Conservation (phyloP, 2,113 vertebrate species). For the Manacus vitellinus region DNA sequence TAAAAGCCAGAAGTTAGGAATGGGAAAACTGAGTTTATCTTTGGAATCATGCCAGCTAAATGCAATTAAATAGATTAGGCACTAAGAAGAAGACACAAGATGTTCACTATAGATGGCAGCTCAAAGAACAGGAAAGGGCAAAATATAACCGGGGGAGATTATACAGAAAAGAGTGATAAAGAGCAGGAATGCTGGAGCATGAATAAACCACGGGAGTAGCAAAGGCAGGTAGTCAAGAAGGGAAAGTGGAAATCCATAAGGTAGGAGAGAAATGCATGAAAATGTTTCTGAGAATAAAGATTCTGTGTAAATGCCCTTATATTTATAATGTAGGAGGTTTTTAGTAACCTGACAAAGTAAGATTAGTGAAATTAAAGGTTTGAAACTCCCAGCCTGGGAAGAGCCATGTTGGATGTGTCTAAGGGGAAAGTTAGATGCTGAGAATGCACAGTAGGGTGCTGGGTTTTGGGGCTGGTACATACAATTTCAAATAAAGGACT, state of each 20-base stretch:
- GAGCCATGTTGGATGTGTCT: rapidly evolving
- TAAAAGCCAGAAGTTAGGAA: background rate
- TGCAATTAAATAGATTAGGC: slow-evolving; percentile 34
- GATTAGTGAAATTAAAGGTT: background rate
- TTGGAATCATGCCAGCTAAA: slow-evolving; percentile 10
- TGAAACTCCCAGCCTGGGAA: background rate
- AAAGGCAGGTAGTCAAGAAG: background rate
- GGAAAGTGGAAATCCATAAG: background rate
- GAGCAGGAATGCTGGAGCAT: background rate
- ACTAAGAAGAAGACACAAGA: background rate
- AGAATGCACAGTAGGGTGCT: background rate
- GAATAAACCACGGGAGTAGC: background rate
- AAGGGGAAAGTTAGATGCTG: background rate
- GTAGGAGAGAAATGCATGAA: background rate
- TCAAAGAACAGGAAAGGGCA: slow-evolving; percentile 18
- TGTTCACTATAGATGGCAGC: background rate
- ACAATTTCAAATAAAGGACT: background rate
- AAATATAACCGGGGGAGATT: background rate
- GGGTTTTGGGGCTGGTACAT: background rate
- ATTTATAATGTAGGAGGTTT: background rate
- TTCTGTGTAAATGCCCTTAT: background rate
- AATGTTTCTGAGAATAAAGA: background rate
- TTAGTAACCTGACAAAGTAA: background rate
- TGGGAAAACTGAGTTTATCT: background rate
- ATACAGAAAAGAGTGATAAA: background rate